phyloP scores from a whole-genome alignment of 2,888 invertebrate genomes.

The Tenthredo livida region DNA sequence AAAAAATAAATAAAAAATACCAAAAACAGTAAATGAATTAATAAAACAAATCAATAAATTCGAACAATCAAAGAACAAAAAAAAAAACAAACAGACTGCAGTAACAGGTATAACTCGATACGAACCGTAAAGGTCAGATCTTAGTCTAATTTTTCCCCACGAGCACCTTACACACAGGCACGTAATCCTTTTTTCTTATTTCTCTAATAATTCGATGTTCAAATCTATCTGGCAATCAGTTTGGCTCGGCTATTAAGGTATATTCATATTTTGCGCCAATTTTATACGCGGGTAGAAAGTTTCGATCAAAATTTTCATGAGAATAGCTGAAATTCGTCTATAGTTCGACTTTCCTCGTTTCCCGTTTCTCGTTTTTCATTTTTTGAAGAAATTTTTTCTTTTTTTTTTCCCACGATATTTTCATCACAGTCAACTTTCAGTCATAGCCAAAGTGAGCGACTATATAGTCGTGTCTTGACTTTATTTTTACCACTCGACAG shows the following conservation, averaged over 20 bases:
- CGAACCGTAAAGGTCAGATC: constrained; percentile 6
- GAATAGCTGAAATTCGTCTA: neutral
- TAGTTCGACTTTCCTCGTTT: neutral
- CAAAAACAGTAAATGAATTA: neutral
- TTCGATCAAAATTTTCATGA: neutral
- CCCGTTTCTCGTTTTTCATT: neutral
- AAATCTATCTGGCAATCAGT: neutral
- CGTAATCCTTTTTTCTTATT: constrained; percentile 27
- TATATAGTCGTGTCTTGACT: neutral
- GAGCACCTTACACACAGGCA: constrained; percentile 7
- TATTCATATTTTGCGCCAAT: neutral
- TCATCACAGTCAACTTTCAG: constrained; percentile 22
- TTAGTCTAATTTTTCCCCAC: neutral
- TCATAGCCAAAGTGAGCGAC: constrained; percentile 17
- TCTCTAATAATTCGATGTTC: neutral
- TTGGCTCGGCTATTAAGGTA: neutral
- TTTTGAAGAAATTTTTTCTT: neutral
- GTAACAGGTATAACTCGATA: neutral
- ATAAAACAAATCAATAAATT: neutral
- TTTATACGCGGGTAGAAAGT: neutral
- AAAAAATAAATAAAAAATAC: neutral
- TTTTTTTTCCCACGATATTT: neutral
- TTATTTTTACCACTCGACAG: constrained; percentile 11
- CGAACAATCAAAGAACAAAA: neutral
- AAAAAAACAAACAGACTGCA: neutral